Evolutionary conservation across 2,113 vertebrate species (phyloP).

Genomic region (Cacatua alba): DNA sequence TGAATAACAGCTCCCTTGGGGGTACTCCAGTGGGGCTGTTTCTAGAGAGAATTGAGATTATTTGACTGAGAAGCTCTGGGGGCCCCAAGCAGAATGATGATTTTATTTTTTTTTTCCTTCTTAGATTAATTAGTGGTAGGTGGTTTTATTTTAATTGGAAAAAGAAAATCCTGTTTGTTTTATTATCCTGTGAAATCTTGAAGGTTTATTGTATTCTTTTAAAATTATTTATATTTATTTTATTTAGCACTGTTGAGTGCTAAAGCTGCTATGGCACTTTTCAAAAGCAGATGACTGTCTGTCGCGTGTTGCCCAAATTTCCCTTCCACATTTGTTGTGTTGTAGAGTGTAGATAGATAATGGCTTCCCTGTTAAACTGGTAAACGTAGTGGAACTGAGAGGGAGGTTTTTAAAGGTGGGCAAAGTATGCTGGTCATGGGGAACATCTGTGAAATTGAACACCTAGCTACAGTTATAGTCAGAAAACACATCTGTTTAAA

Average conservation of each 20-base stretch:
- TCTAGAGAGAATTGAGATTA: not conserved
- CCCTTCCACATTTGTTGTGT: not conserved
- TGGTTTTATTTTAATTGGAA: not conserved
- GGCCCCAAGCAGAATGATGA: fast-evolving
- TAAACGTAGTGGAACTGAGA: not conserved
- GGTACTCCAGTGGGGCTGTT: not conserved
- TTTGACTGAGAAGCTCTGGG: not conserved
- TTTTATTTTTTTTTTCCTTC: not conserved
- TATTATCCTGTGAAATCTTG: fast-evolving
- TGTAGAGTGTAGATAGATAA: not conserved
- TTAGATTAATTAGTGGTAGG: not conserved
- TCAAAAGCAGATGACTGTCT: not conserved
- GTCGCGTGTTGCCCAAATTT: not conserved
- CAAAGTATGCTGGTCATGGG: not conserved
- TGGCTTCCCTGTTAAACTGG: not conserved
- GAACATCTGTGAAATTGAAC: not conserved
- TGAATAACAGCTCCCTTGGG: not conserved
- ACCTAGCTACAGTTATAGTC: not conserved
- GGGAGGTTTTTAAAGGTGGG: not conserved
- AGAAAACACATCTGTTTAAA: not conserved
- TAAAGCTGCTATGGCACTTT: not conserved
- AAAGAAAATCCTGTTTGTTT: not conserved
- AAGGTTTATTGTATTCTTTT: not conserved
- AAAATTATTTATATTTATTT: not conserved
- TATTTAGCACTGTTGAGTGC: not conserved